These are phyloP conservation scores for Agrotis puta DNA, from an alignment of 2,888 invertebrate genomes.

Conservation along the genomic window DNA sequence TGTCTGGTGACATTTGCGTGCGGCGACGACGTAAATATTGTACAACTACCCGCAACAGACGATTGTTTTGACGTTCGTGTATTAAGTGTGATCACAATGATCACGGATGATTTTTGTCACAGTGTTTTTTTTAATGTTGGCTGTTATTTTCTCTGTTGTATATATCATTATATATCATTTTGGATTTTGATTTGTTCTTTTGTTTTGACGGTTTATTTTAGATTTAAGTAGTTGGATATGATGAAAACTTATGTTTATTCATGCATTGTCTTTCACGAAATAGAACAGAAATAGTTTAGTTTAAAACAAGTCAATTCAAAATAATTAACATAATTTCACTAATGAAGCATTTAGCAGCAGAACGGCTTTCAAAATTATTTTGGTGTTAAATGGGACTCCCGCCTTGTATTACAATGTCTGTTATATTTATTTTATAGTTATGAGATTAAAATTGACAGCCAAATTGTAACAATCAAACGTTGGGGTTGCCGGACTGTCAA, in stretches of 20 bases:
- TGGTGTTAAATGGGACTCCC: neutral
- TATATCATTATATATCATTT: no score
- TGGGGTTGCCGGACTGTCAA: no score
- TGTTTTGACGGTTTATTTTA: neutral
- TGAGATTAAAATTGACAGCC: no score
- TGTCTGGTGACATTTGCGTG: slow-evolving; percentile 64
- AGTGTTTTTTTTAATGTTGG: slow-evolving; percentile 8
- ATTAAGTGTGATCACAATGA: slow-evolving; percentile 52
- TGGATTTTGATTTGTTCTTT: slow-evolving; percentile 16
- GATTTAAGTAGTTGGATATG: neutral
- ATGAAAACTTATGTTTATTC: neutral
- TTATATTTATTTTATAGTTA: no score
- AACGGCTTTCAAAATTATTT: slow-evolving; percentile 1
- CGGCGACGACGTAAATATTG: slow-evolving; percentile 40
- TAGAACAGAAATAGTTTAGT: no score
- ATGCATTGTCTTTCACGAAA: neutral
- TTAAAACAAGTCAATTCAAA: neutral
- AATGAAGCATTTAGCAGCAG: slow-evolving; percentile 13
- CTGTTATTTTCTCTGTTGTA: slow-evolving; percentile 8
- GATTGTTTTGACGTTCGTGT: slow-evolving; percentile 59
- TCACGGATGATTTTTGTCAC: slow-evolving; percentile 30
- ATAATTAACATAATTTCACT: neutral
- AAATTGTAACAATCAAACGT: no score
- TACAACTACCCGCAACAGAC: slow-evolving; percentile 33
- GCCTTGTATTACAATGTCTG: neutral